Evolutionary conservation across 2,888 invertebrate species (phyloP).

Genomic region (Anagyrus pseudococci): DNA sequence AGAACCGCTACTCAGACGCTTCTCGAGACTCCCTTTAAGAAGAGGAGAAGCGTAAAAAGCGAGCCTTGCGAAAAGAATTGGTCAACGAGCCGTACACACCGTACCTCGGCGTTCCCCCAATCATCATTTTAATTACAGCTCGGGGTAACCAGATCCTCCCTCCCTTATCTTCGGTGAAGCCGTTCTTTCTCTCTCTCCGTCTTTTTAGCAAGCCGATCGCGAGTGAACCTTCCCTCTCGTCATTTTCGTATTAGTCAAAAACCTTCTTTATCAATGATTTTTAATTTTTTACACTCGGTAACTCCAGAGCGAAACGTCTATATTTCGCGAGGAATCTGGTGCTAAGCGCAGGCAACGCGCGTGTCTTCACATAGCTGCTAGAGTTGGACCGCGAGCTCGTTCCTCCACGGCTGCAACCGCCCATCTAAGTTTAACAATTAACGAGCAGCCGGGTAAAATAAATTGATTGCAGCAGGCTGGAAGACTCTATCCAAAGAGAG

Average conservation of each 20-base stretch:
- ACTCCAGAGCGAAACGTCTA: too few relatives aligned
- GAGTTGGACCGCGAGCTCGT: constrained; percentile 47
- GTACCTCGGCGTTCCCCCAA: too few relatives aligned
- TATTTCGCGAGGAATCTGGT: too few relatives aligned
- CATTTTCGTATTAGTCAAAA: too few relatives aligned
- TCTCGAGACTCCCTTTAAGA: too few relatives aligned
- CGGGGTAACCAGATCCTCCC: constrained; percentile 55
- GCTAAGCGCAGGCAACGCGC: too few relatives aligned
- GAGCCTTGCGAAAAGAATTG: constrained; percentile 46
- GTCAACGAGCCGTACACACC: constrained; percentile 54
- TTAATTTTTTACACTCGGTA: too few relatives aligned
- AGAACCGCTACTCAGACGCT: too few relatives aligned
- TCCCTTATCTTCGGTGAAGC: constrained; percentile 38
- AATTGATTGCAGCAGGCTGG: constrained; percentile 59
- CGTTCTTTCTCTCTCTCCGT: constrained; percentile 11
- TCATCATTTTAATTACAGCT: constrained; percentile 58
- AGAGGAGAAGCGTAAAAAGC: background rate
- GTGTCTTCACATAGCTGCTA: too few relatives aligned
- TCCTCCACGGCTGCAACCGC: constrained; percentile 51
- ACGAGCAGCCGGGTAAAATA: constrained; percentile 56
- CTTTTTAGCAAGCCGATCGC: too few relatives aligned
- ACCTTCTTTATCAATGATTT: too few relatives aligned
- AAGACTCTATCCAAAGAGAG: too few relatives aligned
- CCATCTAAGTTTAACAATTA: constrained; percentile 62
- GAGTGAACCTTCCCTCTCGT: background rate